These are phyloP conservation scores for Haplochromis burtoni DNA, from an alignment of 2,113 vertebrate species.

Conservation along the genomic window DNA sequence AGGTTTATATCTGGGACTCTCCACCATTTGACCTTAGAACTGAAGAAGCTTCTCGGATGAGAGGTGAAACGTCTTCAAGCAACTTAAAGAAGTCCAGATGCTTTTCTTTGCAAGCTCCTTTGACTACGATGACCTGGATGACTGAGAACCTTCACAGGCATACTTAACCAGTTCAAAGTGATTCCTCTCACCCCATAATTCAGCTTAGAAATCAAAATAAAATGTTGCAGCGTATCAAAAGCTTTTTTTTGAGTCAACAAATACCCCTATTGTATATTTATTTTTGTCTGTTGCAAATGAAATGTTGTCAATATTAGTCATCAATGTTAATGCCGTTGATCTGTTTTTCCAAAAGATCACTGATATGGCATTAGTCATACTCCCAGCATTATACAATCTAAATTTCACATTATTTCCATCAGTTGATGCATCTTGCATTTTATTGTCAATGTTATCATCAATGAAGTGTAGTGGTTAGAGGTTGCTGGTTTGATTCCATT, in stretches of 20 bases:
- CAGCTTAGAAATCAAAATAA: neutral
- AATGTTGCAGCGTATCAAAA: neutral
- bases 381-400: neutral
- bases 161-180: fast-evolving
- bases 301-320: fast-evolving
- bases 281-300: neutral
- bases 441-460: neutral
- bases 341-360: neutral
- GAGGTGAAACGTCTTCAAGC: no score
- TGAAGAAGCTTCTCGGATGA: no score
- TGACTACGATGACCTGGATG: no score
- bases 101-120: no score
- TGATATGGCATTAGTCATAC: neutral
- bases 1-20: no score
- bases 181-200: neutral
- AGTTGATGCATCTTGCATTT: neutral
- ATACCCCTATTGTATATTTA: neutral
- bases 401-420: neutral
- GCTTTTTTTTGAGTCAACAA: fast-evolving
- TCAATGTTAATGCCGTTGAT: neutral
- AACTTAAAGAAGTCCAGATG: no score
- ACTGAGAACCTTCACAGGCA: no score
- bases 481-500: neutral
- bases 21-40: no score
- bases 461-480: neutral